These are phyloP conservation scores for Dendronephthya gigantea DNA, from an alignment of 64 coral and sea anemone species.

Conservation along the genomic window DNA sequence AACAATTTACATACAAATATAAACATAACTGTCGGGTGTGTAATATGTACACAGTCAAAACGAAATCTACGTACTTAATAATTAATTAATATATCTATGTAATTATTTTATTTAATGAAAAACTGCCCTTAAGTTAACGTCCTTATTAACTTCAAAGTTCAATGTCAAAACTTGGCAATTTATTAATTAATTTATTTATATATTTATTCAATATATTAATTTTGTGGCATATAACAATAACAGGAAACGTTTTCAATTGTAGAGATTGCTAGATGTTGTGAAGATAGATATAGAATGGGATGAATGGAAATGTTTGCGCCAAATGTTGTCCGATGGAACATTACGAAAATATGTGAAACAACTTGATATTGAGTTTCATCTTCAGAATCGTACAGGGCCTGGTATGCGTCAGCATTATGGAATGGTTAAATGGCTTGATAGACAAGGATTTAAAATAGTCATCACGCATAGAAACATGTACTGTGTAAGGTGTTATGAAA, in stretches of 20 bases:
- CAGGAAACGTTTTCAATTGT: background rate
- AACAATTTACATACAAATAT: no score
- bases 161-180: no score
- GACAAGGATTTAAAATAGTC: slow-evolving; percentile 66
- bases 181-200: no score
- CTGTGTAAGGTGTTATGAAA: slow-evolving; percentile 65
- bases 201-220: no score
- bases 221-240: no score
- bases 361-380: slow-evolving; percentile 60
- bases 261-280: slow-evolving; percentile 60
- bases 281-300: slow-evolving; percentile 95
- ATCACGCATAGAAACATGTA: slow-evolving; percentile 58
- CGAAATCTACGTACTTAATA: no score
- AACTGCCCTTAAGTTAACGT: no score
- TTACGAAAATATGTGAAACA: slow-evolving; percentile 54
- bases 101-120: no score
- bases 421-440: slow-evolving; percentile 67
- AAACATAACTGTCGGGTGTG: no score
- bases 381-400: background rate
- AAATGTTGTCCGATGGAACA: slow-evolving; percentile 73
- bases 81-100: no score
- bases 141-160: no score
- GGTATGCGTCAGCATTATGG: slow-evolving; percentile 51
- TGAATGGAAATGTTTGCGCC: slow-evolving; percentile 82
- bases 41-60: no score